phyloP scores from a whole-genome alignment of 35 echinoderm and acorn worm species.

The Ptychodera flava region DNA sequence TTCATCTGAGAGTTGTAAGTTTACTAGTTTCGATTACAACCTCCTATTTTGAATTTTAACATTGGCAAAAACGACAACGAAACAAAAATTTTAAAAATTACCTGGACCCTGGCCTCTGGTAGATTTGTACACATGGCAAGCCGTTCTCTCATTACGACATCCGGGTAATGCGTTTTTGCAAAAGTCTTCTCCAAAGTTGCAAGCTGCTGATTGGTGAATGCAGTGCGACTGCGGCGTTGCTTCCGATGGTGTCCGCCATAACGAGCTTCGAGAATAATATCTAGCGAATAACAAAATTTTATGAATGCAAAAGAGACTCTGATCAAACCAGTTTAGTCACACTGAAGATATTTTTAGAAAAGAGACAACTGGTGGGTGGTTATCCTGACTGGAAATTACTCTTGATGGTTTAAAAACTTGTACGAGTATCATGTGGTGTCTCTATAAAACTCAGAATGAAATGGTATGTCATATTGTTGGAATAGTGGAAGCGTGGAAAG shows the following conservation, averaged over 20 bases:
- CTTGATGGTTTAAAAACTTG: neutral
- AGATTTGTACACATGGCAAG: conserved; percentile 24
- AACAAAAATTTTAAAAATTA: conserved; percentile 3
- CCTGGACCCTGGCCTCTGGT: conserved; percentile 15
- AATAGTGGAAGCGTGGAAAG: too few relatives aligned
- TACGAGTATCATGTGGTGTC: neutral
- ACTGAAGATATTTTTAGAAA: neutral
- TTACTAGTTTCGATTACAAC: too few relatives aligned
- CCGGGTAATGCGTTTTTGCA: conserved; percentile 20
- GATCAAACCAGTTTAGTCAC: neutral
- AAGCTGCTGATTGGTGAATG: conserved; percentile 22
- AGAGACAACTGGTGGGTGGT: neutral
- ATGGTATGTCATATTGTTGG: neutral
- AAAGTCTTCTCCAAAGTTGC: conserved; percentile 9
- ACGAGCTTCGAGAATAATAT: conserved; percentile 14
- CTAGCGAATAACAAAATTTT: neutral
- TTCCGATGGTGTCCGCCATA: conserved; percentile 8
- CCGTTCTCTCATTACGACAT: conserved; percentile 16
- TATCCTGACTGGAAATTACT: neutral
- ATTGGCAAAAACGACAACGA: too few relatives aligned
- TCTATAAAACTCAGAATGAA: neutral
- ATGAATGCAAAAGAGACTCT: too few relatives aligned
- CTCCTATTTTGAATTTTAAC: too few relatives aligned
- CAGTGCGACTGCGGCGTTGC: conserved; percentile 12
- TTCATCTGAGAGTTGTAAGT: too few relatives aligned